These are phyloP conservation scores for Andrena chrysosceles DNA, from an alignment of 2,888 invertebrate species.

Conservation along the genomic window DNA sequence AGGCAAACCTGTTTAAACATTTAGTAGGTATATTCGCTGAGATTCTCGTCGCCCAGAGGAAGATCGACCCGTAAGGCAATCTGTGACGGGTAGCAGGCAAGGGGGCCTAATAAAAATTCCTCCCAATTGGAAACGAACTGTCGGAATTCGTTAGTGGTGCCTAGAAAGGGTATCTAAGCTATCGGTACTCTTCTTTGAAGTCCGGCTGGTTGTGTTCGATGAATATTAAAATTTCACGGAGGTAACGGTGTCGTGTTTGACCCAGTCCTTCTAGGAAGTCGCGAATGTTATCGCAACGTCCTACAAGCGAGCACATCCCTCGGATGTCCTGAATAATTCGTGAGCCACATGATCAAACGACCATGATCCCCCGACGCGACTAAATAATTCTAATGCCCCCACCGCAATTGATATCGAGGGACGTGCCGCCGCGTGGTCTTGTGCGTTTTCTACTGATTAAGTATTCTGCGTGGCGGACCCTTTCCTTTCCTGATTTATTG, in stretches of 20 bases:
- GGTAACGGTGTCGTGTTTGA: constrained; percentile 38
- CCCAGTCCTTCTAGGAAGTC: constrained; percentile 56
- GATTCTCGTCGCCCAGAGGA: not conserved
- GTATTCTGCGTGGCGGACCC: constrained; percentile 61
- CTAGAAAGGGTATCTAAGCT: constrained; percentile 26
- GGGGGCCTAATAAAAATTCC: constrained; percentile 39
- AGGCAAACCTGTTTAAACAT: not conserved
- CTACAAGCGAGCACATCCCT: constrained; percentile 49
- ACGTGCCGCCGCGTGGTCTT: constrained; percentile 63
- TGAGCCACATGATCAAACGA: constrained; percentile 60
- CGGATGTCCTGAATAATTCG: constrained; percentile 54
- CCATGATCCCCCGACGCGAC: constrained; percentile 18
- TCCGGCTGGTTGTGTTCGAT: constrained; percentile 35
- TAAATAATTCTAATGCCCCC: constrained; percentile 68
- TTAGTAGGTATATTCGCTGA: not conserved
- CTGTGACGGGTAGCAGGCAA: constrained; percentile 6
- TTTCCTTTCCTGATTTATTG: constrained; percentile 52
- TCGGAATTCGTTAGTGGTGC: constrained; percentile 27
- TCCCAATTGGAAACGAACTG: constrained; percentile 46
- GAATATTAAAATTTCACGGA: constrained; percentile 63
- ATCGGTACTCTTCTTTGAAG: constrained; percentile 45
- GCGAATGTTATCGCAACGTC: constrained; percentile 48
- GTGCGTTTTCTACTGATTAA: constrained; percentile 66
- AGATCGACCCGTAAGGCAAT: constrained; percentile 12
- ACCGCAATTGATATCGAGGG: constrained; percentile 42